A percentile compares a stretch with the other conserved stretches of the same genome.
Conservation (phyloP, 2,888 invertebrate genomes). For the Rhorus exstirpatorius region DNA sequence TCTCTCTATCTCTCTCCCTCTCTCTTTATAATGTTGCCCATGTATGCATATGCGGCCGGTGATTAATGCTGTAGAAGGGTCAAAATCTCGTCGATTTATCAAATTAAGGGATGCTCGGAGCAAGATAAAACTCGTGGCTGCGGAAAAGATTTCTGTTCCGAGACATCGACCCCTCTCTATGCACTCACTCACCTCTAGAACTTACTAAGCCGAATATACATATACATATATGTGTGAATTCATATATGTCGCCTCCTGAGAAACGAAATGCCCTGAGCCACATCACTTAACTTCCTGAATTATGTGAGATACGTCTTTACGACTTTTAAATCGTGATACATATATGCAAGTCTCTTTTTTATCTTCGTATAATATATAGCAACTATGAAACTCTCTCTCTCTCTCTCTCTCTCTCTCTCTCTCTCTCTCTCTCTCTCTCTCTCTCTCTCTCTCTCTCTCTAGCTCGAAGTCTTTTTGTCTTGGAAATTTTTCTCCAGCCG, state of each 20-base stretch:
- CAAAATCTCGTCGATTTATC: slow-evolving; percentile 85
- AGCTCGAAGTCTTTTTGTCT: slow-evolving; percentile 1
- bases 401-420: not conserved
- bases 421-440: not conserved
- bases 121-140: slow-evolving; percentile 84
- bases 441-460: not conserved
- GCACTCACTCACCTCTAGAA: slow-evolving; percentile 35
- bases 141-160: slow-evolving; percentile 80
- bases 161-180: slow-evolving; percentile 67
- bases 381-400: not conserved
- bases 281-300: not conserved
- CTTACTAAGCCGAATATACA: slow-evolving; percentile 3
- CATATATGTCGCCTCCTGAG: slow-evolving; percentile 5
- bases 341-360: not conserved
- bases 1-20: slow-evolving; percentile 30
- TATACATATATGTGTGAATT: slow-evolving; percentile 16
- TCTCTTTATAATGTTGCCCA: slow-evolving; percentile 81
- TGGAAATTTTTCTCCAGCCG: slow-evolving; percentile 28
- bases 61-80: slow-evolving; percentile 84
- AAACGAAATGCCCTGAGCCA: not conserved
- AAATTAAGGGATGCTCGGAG: slow-evolving; percentile 85
- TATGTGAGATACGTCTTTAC: not conserved
- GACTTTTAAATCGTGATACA: not conserved
- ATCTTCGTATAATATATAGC: not conserved
- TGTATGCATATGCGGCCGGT: slow-evolving; percentile 85